These are phyloP conservation scores for Seira ritae DNA, from an alignment of 2,888 invertebrate species.

Conservation along the genomic window DNA sequence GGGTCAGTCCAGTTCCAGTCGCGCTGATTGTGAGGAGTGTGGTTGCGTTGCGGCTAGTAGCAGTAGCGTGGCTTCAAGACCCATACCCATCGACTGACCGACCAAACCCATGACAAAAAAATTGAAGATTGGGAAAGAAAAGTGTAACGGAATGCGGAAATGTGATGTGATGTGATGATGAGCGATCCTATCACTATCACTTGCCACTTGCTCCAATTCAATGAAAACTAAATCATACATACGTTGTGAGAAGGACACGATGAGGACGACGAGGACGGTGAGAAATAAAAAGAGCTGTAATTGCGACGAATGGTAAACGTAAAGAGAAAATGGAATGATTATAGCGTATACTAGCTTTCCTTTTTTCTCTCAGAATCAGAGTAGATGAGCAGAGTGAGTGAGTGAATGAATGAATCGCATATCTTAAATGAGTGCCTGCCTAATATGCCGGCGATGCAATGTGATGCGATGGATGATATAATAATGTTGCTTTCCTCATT, in stretches of 20 bases:
- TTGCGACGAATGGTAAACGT: not conserved
- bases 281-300: conserved; percentile 22
- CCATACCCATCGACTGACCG: no score
- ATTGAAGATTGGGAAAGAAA: conserved; percentile 26
- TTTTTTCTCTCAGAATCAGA: not conserved
- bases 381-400: no score
- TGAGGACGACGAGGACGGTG: conserved; percentile 13
- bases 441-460: no score
- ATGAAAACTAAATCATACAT: conserved; percentile 20
- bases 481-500: not conserved
- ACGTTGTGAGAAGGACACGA: no score
- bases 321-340: not conserved
- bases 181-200: conserved; percentile 38
- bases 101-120: not conserved
- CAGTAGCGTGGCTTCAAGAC: conserved; percentile 15
- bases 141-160: conserved; percentile 29
- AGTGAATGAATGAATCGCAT: no score
- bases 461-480: not conserved
- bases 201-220: no score
- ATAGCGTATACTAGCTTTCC: not conserved
- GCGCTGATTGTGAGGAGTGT: conserved; percentile 6
- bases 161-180: conserved; percentile 37
- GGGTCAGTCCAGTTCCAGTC: conserved; percentile 31
- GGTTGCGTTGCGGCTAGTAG: not conserved
- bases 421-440: no score